Conservation (phyloP, 2,888 invertebrate species). For the Agrochola macilenta region DNA sequence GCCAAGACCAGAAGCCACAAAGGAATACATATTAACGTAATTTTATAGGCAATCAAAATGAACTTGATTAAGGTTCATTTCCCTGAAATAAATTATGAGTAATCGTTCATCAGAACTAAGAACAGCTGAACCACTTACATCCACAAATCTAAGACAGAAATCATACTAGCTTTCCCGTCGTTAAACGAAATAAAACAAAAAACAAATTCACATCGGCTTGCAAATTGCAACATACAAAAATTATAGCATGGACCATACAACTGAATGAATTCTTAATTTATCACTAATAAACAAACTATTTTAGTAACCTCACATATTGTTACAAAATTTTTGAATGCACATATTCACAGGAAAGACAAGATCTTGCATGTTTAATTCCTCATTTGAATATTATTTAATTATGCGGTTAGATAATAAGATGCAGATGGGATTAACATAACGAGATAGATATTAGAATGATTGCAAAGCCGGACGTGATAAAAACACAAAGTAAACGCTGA, state of each 20-base stretch:
- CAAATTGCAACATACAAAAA: background rate
- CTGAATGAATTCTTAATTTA: conserved; percentile 10
- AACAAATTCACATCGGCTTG: background rate
- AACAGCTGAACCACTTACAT: background rate
- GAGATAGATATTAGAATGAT: conserved; percentile 46
- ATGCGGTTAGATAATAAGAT: conserved; percentile 50
- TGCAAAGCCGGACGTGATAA: conserved; percentile 53
- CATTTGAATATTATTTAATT: conserved; percentile 60
- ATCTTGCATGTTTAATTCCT: conserved; percentile 59
- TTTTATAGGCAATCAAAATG: background rate
- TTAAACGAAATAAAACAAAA: background rate
- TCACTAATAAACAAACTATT: conserved; percentile 33
- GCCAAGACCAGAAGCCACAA: conserved; percentile 34
- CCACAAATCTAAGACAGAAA: background rate
- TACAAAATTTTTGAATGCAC: conserved; percentile 26
- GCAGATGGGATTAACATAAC: conserved; percentile 54
- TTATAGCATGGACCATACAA: background rate
- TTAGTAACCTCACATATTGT: conserved; percentile 23
- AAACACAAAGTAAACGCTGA: conserved; percentile 45
- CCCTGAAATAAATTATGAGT: conserved; percentile 2
- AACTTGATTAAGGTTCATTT: background rate
- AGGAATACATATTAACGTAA: conserved; percentile 19
- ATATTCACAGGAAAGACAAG: conserved; percentile 19
- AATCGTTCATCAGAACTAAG: background rate
- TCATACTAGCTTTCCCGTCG: background rate